Evolutionary conservation across 2,797 vertebrate genomes (phyloP).

Genomic region (Ctenosaura bakeri): DNA sequence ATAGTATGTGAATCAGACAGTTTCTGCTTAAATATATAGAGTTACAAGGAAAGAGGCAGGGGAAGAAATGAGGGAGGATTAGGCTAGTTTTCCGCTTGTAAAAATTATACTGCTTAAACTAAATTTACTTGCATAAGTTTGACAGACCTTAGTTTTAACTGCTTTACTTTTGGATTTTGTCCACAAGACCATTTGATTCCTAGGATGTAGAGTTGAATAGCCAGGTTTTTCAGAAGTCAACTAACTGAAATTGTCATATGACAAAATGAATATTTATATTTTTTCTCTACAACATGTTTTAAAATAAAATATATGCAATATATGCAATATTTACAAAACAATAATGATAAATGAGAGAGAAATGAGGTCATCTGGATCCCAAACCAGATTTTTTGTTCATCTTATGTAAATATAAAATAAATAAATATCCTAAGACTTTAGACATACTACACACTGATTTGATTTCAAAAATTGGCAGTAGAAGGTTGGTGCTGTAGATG

Average conservation of each 20-base stretch:
- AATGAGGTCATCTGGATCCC: background rate
- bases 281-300: background rate
- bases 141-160: conserved; percentile 15
- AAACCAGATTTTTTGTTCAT: background rate
- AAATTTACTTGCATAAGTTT: background rate
- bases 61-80: background rate
- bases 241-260: background rate
- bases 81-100: conserved; percentile 25
- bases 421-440: too few relatives aligned
- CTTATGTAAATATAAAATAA: too few relatives aligned
- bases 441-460: too few relatives aligned
- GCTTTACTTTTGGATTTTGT: conserved; percentile 8
- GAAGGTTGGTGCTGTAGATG: too few relatives aligned
- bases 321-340: background rate
- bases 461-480: too few relatives aligned
- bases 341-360: background rate
- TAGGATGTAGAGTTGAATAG: background rate
- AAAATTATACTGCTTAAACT: conserved; percentile 11
- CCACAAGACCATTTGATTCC: background rate
- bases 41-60: background rate
- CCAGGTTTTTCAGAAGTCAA: background rate
- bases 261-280: background rate
- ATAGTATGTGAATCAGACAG: background rate
- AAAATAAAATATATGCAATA: background rate
- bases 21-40: background rate